Evolutionary conservation across 1,140 invertebrate species (phyloP).

Genomic region (Neodiprion fabricii): DNA sequence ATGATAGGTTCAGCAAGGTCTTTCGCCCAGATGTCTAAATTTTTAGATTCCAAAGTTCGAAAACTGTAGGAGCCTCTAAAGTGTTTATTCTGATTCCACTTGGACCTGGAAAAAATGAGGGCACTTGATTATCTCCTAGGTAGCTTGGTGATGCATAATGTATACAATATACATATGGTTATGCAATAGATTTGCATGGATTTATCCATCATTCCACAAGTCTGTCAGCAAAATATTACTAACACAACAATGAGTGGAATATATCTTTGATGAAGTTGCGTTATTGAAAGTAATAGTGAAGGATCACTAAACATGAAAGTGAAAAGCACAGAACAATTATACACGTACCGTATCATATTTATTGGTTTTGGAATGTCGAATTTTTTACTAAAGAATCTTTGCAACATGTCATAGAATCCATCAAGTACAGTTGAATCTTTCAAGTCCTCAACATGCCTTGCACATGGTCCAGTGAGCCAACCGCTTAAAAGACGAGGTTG

Average conservation of each 20-base stretch:
- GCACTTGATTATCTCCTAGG: neutral
- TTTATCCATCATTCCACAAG: too few relatives aligned
- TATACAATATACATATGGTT: too few relatives aligned
- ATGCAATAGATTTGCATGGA: too few relatives aligned
- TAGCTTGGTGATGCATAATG: too few relatives aligned
- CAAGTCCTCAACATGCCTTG: slow-evolving; percentile 64
- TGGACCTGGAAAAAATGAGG: slow-evolving; percentile 61
- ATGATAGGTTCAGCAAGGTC: slow-evolving; percentile 66
- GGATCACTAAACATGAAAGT: too few relatives aligned
- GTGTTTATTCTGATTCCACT: slow-evolving; percentile 73
- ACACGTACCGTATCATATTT: neutral
- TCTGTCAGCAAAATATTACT: too few relatives aligned
- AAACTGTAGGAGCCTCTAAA: slow-evolving; percentile 76
- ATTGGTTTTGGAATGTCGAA: slow-evolving; percentile 62
- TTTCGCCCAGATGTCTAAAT: slow-evolving; percentile 51
- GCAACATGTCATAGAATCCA: slow-evolving; percentile 58
- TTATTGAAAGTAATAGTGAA: too few relatives aligned
- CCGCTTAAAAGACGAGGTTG: slow-evolving; percentile 73
- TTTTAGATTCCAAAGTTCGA: slow-evolving; percentile 44
- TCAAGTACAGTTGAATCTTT: slow-evolving; percentile 57
- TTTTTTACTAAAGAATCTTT: slow-evolving; percentile 57
- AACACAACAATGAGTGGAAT: neutral
- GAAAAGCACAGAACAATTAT: too few relatives aligned
- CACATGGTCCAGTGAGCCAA: slow-evolving; percentile 67
- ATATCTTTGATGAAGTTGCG: neutral